phyloP scores from a whole-genome alignment of 2,113 vertebrate species.

The Plestiodon gilberti region DNA sequence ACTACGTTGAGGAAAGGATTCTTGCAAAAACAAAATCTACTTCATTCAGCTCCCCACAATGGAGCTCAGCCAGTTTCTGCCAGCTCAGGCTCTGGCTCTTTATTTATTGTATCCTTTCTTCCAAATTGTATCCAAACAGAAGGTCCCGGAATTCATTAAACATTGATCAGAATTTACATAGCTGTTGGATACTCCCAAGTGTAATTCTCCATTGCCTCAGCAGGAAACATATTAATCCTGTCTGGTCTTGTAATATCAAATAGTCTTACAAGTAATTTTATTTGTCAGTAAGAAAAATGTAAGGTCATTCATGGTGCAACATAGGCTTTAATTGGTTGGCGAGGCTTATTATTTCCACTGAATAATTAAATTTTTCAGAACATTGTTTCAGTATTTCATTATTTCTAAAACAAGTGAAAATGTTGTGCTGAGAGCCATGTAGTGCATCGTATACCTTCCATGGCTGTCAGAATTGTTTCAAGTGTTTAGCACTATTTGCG shows the following conservation, averaged over 20 bases:
- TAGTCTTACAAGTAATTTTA: background rate
- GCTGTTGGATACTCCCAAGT: slow-evolving; percentile 28
- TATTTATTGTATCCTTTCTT: background rate
- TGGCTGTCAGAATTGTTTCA: background rate
- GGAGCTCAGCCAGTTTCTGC: slow-evolving; percentile 58
- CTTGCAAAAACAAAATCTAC: background rate
- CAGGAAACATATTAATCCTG: slow-evolving; percentile 46
- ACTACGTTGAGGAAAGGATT: slow-evolving; percentile 17
- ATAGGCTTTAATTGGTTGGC: slow-evolving; percentile 23
- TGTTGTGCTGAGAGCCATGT: slow-evolving; percentile 12
- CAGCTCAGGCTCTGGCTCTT: slow-evolving; percentile 55
- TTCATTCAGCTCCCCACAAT: slow-evolving; percentile 41
- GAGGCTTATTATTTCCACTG: background rate
- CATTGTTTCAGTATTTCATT: background rate
- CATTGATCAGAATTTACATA: slow-evolving; percentile 49
- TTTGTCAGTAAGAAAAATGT: slow-evolving; percentile 6
- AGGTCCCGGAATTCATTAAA: slow-evolving; percentile 51
- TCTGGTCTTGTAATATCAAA: background rate
- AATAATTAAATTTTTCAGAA: slow-evolving; percentile 24
- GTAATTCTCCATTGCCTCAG: slow-evolving; percentile 31
- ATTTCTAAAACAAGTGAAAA: slow-evolving; percentile 3
- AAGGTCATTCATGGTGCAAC: background rate
- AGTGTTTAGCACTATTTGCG: background rate
- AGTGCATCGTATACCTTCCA: background rate
- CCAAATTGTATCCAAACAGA: slow-evolving; percentile 29